Percentiles rank a stretch among this genome's conserved stretches.
Evolutionary conservation across 2,888 invertebrate species (phyloP).

Genomic region (Nesidiocoris tenuis): DNA sequence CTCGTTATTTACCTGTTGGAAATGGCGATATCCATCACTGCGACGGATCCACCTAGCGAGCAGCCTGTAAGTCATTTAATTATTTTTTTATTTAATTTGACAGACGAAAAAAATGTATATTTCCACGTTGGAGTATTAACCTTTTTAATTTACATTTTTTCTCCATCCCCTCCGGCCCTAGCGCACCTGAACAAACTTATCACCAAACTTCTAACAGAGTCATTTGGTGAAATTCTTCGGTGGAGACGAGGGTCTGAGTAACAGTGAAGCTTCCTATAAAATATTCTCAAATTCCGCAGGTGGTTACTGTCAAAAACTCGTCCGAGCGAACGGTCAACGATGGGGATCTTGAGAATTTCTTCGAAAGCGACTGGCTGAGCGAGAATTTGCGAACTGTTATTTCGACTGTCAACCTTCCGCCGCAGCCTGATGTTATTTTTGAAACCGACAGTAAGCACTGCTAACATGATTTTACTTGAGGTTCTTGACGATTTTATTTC

Average conservation of each 20-base stretch:
- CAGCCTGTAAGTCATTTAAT: slow-evolving; percentile 50
- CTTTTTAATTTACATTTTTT: not conserved
- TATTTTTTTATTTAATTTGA: no score
- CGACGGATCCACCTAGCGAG: slow-evolving; percentile 41
- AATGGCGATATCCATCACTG: slow-evolving; percentile 60
- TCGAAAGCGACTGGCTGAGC: slow-evolving; percentile 70
- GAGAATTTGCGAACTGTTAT: slow-evolving; percentile 74
- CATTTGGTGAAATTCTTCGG: no score
- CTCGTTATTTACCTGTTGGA: slow-evolving; percentile 83
- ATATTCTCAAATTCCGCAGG: no score
- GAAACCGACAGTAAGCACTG: slow-evolving; percentile 65
- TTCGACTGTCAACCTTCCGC: slow-evolving; percentile 59
- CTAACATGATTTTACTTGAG: no score
- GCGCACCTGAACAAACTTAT: no score
- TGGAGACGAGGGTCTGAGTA: no score
- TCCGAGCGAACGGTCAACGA: slow-evolving; percentile 56
- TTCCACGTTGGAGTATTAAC: no score
- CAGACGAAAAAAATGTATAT: not conserved
- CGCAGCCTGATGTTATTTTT: slow-evolving; percentile 61
- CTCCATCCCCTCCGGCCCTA: no score
- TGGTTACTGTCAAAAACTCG: slow-evolving; percentile 57
- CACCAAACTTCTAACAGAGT: no score
- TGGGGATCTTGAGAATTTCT: slow-evolving; percentile 66
- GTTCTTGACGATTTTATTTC: slow-evolving; percentile 1
- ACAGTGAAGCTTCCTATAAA: no score